Evolutionary conservation across 1,140 invertebrate genomes (phyloP), one percentile per base, ranked within the genome.

Genomic region (Planococcus citri): DNA sequence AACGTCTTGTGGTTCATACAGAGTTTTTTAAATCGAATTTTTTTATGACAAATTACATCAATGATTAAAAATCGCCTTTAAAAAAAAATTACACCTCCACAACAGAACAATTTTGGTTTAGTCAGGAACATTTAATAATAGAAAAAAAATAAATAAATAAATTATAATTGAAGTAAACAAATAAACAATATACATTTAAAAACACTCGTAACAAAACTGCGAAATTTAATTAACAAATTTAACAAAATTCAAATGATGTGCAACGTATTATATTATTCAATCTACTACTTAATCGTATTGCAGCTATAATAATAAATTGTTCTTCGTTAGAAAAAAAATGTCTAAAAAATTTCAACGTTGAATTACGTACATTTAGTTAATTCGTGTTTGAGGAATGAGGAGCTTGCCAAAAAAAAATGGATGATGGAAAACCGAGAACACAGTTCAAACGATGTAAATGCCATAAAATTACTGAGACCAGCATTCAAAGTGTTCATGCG

Each of bases 171-270:
- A 9, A 51, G n/a, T 51, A 51, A 51, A 51, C n/a, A 51, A 51
- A 51, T 6, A 64, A 64, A 24, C 21, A 64, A 64, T 64, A 20
- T 64, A 64, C 60, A 64, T 27, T 64, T 64, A 64, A 64, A 64
- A 64, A 64, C 22, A 64, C 20, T 64, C 22, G 60, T 64, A 64
- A 64, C 60, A 64, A 64, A 64, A 64, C 10, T 25, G 25, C 6
- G 60, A 27, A 64, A 64, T 25, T 64, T 64, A 64, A 64, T 64
- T 27, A 64, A 64, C 60, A 64, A 64, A 25, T 64, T 64, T 25
- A 51, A 51, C 41, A 51, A 51, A n/a, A 51, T 9, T 17, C 10
- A 51, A 51, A 51, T n/a, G 41, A 51, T 51, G 41, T 51, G 41
- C 41, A 9, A 51, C 41, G 17, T 8, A 8, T 37, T 37, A n/a